Evolutionary conservation across 1,140 invertebrate species (phyloP).

Genomic region (Drosophila jambulina): DNA sequence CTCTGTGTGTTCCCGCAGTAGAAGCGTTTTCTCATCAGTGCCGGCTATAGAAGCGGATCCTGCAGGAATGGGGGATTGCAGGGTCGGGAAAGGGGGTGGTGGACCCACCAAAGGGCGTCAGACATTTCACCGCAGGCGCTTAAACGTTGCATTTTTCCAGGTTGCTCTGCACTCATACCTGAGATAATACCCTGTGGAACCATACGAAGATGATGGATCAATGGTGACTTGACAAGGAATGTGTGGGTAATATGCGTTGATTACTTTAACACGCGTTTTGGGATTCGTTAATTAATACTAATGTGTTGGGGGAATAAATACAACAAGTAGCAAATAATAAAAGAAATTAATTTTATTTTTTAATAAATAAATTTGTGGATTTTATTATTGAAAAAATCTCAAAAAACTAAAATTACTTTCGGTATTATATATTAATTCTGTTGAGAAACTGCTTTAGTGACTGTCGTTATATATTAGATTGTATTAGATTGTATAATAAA

Average conservation of each 20-base stretch:
- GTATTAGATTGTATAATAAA: too few relatives aligned
- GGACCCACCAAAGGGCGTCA: conserved; percentile 65
- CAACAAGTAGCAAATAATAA: neutral
- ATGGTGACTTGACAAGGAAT: neutral
- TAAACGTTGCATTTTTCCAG: conserved; percentile 75
- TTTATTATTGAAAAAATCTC: too few relatives aligned
- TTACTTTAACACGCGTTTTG: neutral
- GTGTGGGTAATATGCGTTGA: neutral
- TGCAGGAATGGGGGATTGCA: neutral
- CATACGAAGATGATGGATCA: neutral
- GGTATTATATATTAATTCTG: too few relatives aligned
- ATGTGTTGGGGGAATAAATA: neutral
- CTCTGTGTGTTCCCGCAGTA: conserved; percentile 22
- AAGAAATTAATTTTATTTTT: neutral
- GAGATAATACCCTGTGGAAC: conserved; percentile 30
- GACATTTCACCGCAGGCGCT: conserved; percentile 73
- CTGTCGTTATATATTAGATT: too few relatives aligned
- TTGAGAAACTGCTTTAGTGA: too few relatives aligned
- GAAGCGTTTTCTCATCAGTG: conserved; percentile 68
- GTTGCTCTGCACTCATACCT: conserved; percentile 14
- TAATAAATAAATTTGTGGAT: too few relatives aligned
- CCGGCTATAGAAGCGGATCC: conserved; percentile 16
- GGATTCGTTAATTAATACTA: neutral
- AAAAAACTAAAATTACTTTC: too few relatives aligned
- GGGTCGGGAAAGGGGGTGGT: neutral